These are phyloP conservation scores for Frieseomelitta varia DNA, from an alignment of 1,140 invertebrate species.

Conservation along the genomic window DNA sequence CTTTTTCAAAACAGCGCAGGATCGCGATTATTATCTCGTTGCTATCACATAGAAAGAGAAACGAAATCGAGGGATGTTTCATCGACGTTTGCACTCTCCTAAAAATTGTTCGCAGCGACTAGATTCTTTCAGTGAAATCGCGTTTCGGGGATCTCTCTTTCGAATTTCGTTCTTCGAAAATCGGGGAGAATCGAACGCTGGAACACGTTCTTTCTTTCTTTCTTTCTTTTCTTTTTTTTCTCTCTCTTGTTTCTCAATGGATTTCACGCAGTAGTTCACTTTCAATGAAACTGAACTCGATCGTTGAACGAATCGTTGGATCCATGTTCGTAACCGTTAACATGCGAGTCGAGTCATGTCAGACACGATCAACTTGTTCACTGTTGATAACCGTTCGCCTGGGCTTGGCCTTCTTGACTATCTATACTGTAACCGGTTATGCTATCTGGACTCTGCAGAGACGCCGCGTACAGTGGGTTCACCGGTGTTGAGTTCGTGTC, in stretches of 20 bases:
- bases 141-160: conserved; percentile 1
- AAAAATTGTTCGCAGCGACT: conserved; percentile 57
- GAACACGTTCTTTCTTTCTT: conserved; percentile 15
- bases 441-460: conserved; percentile 89
- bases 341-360: background rate
- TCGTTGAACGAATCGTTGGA: conserved; percentile 31
- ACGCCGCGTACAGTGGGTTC: conserved; percentile 88
- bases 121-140: conserved; percentile 53
- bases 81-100: conserved; percentile 29
- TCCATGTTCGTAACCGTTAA: conserved; percentile 1
- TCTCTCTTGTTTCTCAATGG: background rate
- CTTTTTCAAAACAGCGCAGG: background rate
- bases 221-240: background rate
- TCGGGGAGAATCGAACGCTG: conserved; percentile 14
- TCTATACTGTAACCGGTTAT: conserved; percentile 85
- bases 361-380: conserved; percentile 59
- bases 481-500: conserved; percentile 86
- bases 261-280: conserved; percentile 23
- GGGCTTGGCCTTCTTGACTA: conserved; percentile 78
- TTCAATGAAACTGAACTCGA: conserved; percentile 31
- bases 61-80: conserved; percentile 34
- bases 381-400: conserved; percentile 79
- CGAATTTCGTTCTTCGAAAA: conserved; percentile 6
- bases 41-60: conserved; percentile 47
- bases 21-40: conserved; percentile 6